These are phyloP conservation scores for Cephalopachus bancanus DNA, from an alignment of 2,797 vertebrate genomes.

Conservation along the genomic window DNA sequence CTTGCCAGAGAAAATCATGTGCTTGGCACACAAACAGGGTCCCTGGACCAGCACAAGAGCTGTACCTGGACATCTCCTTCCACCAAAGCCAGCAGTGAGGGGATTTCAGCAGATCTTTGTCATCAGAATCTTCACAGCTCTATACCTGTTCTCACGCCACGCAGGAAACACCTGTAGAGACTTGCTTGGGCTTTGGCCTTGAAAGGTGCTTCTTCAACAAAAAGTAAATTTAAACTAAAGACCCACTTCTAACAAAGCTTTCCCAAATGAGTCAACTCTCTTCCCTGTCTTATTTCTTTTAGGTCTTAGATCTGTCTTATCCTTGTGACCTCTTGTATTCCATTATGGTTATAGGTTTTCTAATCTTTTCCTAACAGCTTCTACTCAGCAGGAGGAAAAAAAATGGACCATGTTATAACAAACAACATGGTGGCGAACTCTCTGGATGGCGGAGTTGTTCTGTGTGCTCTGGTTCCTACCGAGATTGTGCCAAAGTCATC, in stretches of 20 bases:
- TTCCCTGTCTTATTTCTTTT: neutral
- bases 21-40: rapidly evolving
- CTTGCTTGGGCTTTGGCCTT: neutral
- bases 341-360: slow-evolving; percentile 66
- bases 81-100: no score
- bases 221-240: neutral
- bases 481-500: slow-evolving; percentile 31
- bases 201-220: neutral
- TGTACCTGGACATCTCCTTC: neutral
- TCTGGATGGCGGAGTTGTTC: neutral
- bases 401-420: slow-evolving; percentile 46
- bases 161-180: neutral
- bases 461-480: neutral
- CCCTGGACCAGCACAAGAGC: no score
- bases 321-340: slow-evolving; percentile 67
- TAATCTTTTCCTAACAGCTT: slow-evolving; percentile 69
- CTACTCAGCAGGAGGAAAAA: slow-evolving; percentile 23
- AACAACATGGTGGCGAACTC: neutral
- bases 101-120: neutral
- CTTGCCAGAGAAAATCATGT: neutral
- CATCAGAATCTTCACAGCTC: rapidly evolving
- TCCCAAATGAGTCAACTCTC: neutral
- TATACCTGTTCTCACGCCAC: neutral
- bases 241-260: neutral
- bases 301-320: slow-evolving; percentile 21